Evolutionary conservation across 2,888 invertebrate species (phyloP).

Genomic region (Athalia rosae): DNA sequence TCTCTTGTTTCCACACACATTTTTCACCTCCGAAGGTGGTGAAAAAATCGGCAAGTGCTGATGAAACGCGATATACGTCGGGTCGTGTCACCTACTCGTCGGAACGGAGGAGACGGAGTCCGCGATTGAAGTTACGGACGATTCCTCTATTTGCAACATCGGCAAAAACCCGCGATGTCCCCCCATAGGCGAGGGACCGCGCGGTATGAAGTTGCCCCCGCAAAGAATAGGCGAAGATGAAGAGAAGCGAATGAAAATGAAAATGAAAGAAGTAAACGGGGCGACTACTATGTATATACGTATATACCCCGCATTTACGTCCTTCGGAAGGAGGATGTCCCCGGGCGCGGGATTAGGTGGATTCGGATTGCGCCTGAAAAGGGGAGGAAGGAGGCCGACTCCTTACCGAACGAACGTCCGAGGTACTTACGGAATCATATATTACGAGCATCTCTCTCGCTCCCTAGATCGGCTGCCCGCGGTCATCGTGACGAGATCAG

Average conservation of each 20-base stretch:
- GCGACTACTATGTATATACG: background rate
- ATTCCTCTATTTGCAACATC: background rate
- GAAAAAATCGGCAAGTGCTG: background rate
- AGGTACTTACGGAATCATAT: conserved; percentile 41
- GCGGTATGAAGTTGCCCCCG: background rate
- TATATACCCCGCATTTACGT: background rate
- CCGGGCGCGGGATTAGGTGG: conserved; percentile 43
- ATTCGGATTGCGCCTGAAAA: conserved; percentile 44
- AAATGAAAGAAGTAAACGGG: conserved; percentile 32
- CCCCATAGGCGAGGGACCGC: no score
- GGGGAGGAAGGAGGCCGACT: conserved; percentile 19
- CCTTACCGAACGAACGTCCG: conserved; percentile 2
- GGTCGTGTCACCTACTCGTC: background rate
- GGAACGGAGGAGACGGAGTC: background rate
- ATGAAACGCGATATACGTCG: background rate
- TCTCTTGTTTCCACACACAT: no score
- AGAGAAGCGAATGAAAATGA: conserved; percentile 30
- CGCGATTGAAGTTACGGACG: background rate
- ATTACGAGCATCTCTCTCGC: background rate
- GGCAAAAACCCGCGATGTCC: conserved; percentile 6
- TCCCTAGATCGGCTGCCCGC: background rate
- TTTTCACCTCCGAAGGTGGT: no score
- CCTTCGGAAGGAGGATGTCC: conserved; percentile 31
- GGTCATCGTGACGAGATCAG: conserved; percentile 35
- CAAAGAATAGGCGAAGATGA: conserved; percentile 26